phyloP scores from a whole-genome alignment of 2,888 invertebrate species.

The Ichneumoninae sp. region DNA sequence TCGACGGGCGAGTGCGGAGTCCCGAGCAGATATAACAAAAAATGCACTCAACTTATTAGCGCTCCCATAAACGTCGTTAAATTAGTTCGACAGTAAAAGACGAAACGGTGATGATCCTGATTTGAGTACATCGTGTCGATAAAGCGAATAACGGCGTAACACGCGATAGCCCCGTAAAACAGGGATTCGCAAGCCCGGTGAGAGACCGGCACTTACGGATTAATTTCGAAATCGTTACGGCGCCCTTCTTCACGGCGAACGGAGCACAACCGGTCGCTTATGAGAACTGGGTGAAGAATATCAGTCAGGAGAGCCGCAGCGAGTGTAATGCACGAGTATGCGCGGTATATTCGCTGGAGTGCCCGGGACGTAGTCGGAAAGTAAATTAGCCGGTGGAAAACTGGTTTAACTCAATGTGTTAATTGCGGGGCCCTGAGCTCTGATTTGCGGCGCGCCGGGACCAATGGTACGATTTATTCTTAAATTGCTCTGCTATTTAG shows the following conservation, averaged over 20 bases:
- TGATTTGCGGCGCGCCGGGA: slow-evolving; percentile 67
- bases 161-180: slow-evolving; percentile 41
- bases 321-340: not conserved
- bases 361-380: slow-evolving; percentile 48
- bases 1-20: not conserved
- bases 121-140: slow-evolving; percentile 40
- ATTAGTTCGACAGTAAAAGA: slow-evolving; percentile 37
- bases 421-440: slow-evolving; percentile 70
- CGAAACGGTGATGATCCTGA: slow-evolving; percentile 28
- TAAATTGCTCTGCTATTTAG: slow-evolving; percentile 1
- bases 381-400: slow-evolving; percentile 68
- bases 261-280: slow-evolving; percentile 16
- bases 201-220: slow-evolving; percentile 55
- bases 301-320: slow-evolving; percentile 9
- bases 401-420: slow-evolving; percentile 73
- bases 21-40: slow-evolving; percentile 14
- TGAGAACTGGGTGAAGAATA: slow-evolving; percentile 28
- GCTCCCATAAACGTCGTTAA: slow-evolving; percentile 26
- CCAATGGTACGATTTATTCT: slow-evolving; percentile 71
- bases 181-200: slow-evolving; percentile 10
- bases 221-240: slow-evolving; percentile 59
- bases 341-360: slow-evolving; percentile 1
- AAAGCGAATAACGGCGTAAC: slow-evolving; percentile 41
- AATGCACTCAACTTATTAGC: slow-evolving; percentile 19
- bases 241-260: slow-evolving; percentile 6